Conservation (phyloP, 2,797 vertebrate genomes). For the Emydoidea blandingii region DNA sequence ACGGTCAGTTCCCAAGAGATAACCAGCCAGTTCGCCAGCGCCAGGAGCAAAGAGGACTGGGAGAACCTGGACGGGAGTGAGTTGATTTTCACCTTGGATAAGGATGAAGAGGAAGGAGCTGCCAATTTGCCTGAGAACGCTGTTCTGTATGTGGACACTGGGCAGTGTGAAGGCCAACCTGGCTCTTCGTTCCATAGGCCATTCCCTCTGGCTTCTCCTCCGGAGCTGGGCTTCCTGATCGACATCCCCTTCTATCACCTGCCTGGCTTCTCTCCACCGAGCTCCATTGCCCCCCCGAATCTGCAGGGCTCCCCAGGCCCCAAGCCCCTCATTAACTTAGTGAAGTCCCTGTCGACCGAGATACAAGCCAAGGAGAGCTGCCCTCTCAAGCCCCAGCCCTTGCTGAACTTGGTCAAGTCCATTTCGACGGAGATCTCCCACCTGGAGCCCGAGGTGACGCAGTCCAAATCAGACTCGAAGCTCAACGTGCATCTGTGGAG, state of each 20-base stretch:
- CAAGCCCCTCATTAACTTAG: constrained; percentile 81
- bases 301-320: constrained; percentile 72
- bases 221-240: constrained; percentile 65
- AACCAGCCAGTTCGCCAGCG: constrained; percentile 82
- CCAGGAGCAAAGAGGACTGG: constrained; percentile 81
- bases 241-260: constrained; percentile 64
- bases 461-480: constrained; percentile 88
- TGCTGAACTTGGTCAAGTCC: constrained; percentile 89
- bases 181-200: constrained; percentile 75
- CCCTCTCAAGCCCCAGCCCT: constrained; percentile 75
- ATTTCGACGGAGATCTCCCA: constrained; percentile 89
- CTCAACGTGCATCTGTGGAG: constrained; percentile 87
- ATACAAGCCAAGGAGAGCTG: constrained; percentile 82
- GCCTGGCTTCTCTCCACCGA: constrained; percentile 38
- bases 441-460: constrained; percentile 86
- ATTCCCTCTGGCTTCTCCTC: constrained; percentile 78
- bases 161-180: constrained; percentile 63
- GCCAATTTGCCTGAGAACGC: constrained; percentile 67
- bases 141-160: constrained; percentile 46
- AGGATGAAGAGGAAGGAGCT: constrained; percentile 73
- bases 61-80: constrained; percentile 79
- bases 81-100: constrained; percentile 80
- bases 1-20: constrained; percentile 74
- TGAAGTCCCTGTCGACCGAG: constrained; percentile 88
- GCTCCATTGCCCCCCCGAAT: constrained; percentile 65